A percentile compares a stretch with the other conserved stretches of the same genome.
Evolutionary conservation across 2,113 vertebrate species (phyloP).

Genomic region (Rhizomys pruinosus): DNA sequence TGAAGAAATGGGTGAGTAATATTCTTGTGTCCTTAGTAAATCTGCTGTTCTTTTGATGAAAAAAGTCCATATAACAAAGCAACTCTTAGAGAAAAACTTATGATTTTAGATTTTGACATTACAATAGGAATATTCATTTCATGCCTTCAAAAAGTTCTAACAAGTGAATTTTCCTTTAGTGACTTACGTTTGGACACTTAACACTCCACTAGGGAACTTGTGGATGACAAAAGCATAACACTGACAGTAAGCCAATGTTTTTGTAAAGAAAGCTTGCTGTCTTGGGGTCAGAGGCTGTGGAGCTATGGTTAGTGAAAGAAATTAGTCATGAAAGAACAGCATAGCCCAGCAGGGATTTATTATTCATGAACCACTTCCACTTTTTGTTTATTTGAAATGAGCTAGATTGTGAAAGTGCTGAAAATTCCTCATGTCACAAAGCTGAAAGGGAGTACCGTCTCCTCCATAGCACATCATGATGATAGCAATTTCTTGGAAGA

Average conservation of each 20-base stretch:
- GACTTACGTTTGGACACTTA: conserved; percentile 78
- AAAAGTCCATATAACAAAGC: neutral
- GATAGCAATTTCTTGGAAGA: conserved; percentile 61
- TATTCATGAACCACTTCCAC: conserved; percentile 77
- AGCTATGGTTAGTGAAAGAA: conserved; percentile 84
- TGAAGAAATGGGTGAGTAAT: neutral
- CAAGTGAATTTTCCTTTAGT: conserved; percentile 71
- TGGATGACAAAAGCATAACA: conserved; percentile 81
- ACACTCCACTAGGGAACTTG: conserved; percentile 82
- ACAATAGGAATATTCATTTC: conserved; percentile 57
- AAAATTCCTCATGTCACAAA: conserved; percentile 55
- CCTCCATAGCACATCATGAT: conserved; percentile 5
- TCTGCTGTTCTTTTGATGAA: neutral
- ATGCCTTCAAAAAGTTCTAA: conserved; percentile 60
- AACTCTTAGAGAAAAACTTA: conserved; percentile 54
- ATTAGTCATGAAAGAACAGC: conserved; percentile 87
- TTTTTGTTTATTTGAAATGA: conserved; percentile 82
- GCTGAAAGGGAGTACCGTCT: conserved; percentile 9
- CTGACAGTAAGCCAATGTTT: conserved; percentile 83
- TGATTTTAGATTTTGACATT: conserved; percentile 61
- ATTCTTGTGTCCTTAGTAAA: neutral
- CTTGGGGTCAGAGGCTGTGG: conserved; percentile 84
- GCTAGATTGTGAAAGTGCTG: conserved; percentile 65
- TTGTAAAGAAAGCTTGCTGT: conserved; percentile 81
- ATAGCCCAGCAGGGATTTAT: conserved; percentile 80